phyloP scores from a whole-genome alignment of 2,888 invertebrate species.

The Agriopis marginaria region DNA sequence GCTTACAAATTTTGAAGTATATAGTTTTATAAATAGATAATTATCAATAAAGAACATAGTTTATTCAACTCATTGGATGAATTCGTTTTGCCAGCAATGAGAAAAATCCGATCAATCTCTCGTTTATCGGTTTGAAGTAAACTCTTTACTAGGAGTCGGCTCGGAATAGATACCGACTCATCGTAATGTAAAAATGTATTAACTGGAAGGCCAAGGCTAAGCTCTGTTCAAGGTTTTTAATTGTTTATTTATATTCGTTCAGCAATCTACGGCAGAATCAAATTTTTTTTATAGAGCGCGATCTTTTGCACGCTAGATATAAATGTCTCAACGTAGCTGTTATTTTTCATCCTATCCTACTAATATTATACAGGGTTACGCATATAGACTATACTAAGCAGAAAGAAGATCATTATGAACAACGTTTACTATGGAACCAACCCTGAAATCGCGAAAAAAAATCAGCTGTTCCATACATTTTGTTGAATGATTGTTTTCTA shows the following conservation, averaged over 20 bases:
- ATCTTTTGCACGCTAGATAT: constrained; percentile 12
- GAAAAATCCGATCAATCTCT: constrained; percentile 31
- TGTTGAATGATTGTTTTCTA: no score
- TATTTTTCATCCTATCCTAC: constrained; percentile 2
- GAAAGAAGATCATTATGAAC: no score
- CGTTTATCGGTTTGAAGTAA: constrained; percentile 31
- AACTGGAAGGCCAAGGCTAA: constrained; percentile 59
- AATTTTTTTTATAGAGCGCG: constrained; percentile 25
- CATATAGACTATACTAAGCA: no score
- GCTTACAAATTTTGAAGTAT: no score
- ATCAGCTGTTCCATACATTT: no score
- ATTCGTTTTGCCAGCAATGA: constrained; percentile 17
- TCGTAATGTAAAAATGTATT: constrained; percentile 41
- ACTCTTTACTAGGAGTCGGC: constrained; percentile 33
- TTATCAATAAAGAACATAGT: constrained; percentile 19
- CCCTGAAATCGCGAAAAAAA: no score
- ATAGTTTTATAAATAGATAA: no score
- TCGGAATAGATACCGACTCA: constrained; percentile 44
- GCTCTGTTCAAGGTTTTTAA: constrained; percentile 48
- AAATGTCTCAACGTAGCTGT: constrained; percentile 21
- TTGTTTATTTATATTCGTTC: constrained; percentile 48
- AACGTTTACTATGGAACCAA: no score
- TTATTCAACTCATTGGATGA: background rate
- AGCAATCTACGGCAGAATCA: constrained; percentile 53
- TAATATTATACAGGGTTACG: no score